phyloP scores from a whole-genome alignment of 2,797 vertebrate species.

The Periophthalmus magnuspinnatus region DNA sequence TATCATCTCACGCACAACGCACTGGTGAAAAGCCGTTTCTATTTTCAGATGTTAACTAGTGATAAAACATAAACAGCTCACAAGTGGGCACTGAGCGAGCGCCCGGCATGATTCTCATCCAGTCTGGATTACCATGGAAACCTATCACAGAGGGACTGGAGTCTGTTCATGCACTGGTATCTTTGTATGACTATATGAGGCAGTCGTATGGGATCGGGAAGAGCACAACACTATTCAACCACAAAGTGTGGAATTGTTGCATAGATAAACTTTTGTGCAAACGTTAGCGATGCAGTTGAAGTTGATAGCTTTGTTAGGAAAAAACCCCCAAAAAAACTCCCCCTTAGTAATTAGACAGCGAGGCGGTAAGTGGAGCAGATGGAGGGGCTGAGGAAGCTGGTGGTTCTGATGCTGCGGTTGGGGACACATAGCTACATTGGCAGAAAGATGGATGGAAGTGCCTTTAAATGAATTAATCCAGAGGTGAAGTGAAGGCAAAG shows the following conservation, averaged over 20 bases:
- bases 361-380: background rate
- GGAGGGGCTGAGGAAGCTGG: background rate
- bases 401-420: too few relatives aligned
- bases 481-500: background rate
- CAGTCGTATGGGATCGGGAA: constrained; percentile 14
- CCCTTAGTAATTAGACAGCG: background rate
- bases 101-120: constrained; percentile 67
- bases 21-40: constrained; percentile 61
- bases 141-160: constrained; percentile 66
- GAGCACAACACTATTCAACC: background rate
- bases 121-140: constrained; percentile 77
- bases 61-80: constrained; percentile 68
- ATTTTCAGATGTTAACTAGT: constrained; percentile 74
- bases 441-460: too few relatives aligned
- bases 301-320: background rate
- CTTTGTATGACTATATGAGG: constrained; percentile 29
- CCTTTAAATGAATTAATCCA: too few relatives aligned
- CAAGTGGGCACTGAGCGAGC: constrained; percentile 72
- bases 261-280: too few relatives aligned
- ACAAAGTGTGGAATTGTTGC: too few relatives aligned
- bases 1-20: constrained; percentile 53
- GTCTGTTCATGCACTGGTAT: constrained; percentile 40
- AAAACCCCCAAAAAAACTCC: background rate
- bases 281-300: background rate
- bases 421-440: too few relatives aligned